phyloP scores from a whole-genome alignment of 2,113 vertebrate genomes.

The Xiphophorus maculatus region DNA sequence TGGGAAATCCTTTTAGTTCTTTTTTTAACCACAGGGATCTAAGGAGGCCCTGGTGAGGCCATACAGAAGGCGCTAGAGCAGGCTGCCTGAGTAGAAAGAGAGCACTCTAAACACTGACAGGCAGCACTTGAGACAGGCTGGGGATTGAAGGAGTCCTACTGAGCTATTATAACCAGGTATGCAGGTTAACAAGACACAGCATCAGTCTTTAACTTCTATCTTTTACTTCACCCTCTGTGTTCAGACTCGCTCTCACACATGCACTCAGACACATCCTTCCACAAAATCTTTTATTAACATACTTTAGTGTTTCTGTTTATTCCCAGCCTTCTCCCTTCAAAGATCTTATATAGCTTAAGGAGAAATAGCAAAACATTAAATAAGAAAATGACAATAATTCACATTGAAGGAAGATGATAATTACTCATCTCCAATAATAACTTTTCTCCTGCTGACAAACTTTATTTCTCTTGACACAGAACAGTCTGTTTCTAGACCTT shows the following conservation, averaged over 20 bases:
- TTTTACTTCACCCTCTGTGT: slow-evolving; percentile 54
- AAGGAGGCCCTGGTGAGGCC: slow-evolving; percentile 55
- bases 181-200: slow-evolving; percentile 72
- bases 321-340: neutral
- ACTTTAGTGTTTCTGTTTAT: slow-evolving; percentile 24
- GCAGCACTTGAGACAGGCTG: slow-evolving; percentile 73
- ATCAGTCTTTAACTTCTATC: slow-evolving; percentile 55
- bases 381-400: slow-evolving; percentile 43
- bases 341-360: slow-evolving; percentile 29
- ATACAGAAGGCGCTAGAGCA: slow-evolving; percentile 55
- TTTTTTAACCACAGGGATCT: slow-evolving; percentile 51
- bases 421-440: slow-evolving; percentile 51
- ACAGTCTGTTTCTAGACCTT: neutral
- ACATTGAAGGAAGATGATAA: slow-evolving; percentile 13
- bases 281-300: slow-evolving; percentile 20
- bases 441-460: slow-evolving; percentile 44
- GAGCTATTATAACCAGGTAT: slow-evolving; percentile 62
- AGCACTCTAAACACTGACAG: slow-evolving; percentile 70
- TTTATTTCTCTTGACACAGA: slow-evolving; percentile 50
- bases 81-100: slow-evolving; percentile 64
- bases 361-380: neutral
- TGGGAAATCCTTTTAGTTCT: slow-evolving; percentile 63
- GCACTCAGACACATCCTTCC: slow-evolving; percentile 5
- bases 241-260: slow-evolving; percentile 18
- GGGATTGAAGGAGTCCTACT: slow-evolving; percentile 66